Base-by-base conservation (phyloP, 2,888 invertebrate genomes). In the Spatulosminthurus flaviceps region DNA sequence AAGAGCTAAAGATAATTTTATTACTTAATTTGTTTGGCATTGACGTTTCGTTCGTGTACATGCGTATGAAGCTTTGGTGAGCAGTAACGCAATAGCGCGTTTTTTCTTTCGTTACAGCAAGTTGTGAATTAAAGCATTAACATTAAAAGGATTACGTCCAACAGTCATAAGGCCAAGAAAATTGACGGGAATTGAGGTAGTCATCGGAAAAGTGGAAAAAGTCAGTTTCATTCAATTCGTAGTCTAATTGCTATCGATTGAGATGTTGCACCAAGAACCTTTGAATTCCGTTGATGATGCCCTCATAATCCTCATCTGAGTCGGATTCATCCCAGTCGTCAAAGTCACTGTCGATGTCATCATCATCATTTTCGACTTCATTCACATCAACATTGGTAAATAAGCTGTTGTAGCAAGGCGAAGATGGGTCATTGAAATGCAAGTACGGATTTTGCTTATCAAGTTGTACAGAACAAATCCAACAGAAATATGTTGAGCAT, bases 401-500 rank as follows among this genome's bases (percentile, higher is more conserved):
- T 26, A 92, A 88, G 82, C 87, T 87, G 71, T 90, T 89, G 83
- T 87, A 89, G 85, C 92, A 92, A 0, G 83, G 83, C 0, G 89
- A 88, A 26, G 85, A 83, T 0, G 88, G 86, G 83, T 88, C 86
- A 81, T 87, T 89, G 86, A 89, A 92, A 86, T 92, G 92, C 1
- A 85, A 81, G 86, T 92, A 81, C 0, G 92, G 92, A 82, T 88
- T 88, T 5, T 86, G 84, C 1, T 87, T 86, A 80, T 89, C 87
- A 64, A 92, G 87, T 24, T 87, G 84, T 19, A 78, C 82, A 28
- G 87, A 86, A 85, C 92, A 92, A 19, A 91, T 83, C 92, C 92
- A 92, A 86, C 92, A 92, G 87, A 92, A 92, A 83, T 88, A 89
- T 0, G 89, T 88, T 24, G 89, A 88, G 85, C 92, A 92, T 81